phyloP scores from a whole-genome alignment of 1,140 invertebrate species.

The Bombus cullumanus region DNA sequence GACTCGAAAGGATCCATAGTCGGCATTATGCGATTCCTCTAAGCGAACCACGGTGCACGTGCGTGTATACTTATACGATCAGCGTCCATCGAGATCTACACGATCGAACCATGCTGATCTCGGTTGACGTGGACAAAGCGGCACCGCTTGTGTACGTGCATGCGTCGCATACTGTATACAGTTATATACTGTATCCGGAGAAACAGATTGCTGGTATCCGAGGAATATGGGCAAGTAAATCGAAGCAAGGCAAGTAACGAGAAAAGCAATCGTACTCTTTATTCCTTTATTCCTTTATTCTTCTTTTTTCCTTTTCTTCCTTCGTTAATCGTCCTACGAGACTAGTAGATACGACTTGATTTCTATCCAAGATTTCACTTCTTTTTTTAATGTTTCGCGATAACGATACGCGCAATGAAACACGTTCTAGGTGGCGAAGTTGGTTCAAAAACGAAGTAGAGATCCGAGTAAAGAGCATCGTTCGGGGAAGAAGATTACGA shows the following conservation, averaged over 20 bases:
- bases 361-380: neutral
- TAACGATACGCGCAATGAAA: constrained; percentile 45
- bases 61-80: constrained; percentile 38
- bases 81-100: constrained; percentile 53
- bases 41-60: constrained; percentile 25
- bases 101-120: constrained; percentile 39
- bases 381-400: constrained; percentile 15
- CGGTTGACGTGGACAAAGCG: constrained; percentile 34
- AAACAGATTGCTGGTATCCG: neutral
- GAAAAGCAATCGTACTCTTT: neutral
- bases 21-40: constrained; percentile 42
- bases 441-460: neutral
- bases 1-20: neutral
- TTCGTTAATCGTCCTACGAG: too few species aligned
- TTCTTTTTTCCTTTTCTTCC: too few species aligned
- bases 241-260: neutral
- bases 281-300: too few species aligned
- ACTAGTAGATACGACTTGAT: neutral
- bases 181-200: neutral
- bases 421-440: neutral
- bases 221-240: neutral
- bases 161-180: constrained; percentile 34
- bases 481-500: constrained; percentile 22
- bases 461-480: neutral
- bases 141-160: constrained; percentile 25